These are phyloP conservation scores for Linurgus olivaceus DNA, from an alignment of 2,797 vertebrate genomes.

Conservation along the genomic window DNA sequence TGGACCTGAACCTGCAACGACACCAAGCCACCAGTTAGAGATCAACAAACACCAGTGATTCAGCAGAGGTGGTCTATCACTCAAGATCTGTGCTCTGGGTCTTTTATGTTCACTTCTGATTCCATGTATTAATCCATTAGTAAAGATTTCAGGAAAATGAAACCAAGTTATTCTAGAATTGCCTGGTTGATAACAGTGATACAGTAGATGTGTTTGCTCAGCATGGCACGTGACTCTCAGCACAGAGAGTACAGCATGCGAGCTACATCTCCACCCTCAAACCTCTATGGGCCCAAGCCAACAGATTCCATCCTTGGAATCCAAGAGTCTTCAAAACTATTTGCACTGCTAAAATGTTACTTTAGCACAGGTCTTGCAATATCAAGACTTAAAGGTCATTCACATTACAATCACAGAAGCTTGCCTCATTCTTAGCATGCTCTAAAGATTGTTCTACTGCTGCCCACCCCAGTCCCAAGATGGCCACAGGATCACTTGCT, in stretches of 20 bases:
- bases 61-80: not conserved
- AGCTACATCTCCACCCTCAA: not conserved
- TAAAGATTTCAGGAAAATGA: not conserved
- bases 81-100: not conserved
- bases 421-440: not conserved
- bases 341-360: not conserved
- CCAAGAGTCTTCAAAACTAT: not conserved
- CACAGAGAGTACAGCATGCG: not conserved
- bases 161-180: not conserved
- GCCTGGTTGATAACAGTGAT: not conserved
- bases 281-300: not conserved
- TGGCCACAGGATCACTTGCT: not conserved
- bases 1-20: constrained; percentile 89
- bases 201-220: not conserved
- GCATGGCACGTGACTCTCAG: not conserved
- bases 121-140: not conserved
- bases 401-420: not conserved
- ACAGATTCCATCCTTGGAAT: not conserved
- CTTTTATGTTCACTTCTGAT: not conserved
- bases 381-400: not conserved
- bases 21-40: constrained; percentile 49
- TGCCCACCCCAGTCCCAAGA: not conserved
- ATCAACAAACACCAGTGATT: rapidly evolving
- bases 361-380: not conserved
- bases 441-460: not conserved